phyloP scores from a whole-genome alignment of 2,888 invertebrate genomes.

The Scaptomyza tumidula region DNA sequence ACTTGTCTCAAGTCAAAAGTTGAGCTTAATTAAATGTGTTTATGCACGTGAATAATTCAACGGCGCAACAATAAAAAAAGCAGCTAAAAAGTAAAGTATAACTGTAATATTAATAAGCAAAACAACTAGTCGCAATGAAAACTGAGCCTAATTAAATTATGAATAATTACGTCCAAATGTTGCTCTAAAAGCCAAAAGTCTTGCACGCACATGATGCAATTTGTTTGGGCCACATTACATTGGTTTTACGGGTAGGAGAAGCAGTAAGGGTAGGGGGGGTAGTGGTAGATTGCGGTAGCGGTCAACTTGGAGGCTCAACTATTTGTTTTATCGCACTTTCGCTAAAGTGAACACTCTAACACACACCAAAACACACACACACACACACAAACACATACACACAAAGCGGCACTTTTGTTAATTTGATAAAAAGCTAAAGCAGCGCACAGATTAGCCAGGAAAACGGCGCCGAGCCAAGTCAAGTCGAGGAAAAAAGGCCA shows the following conservation, averaged over 20 bases:
- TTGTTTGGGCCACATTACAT: slow-evolving; percentile 70
- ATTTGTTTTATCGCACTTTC: slow-evolving; percentile 83
- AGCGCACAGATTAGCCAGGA: slow-evolving; percentile 71
- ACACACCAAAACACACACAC: slow-evolving; percentile 29
- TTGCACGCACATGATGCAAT: slow-evolving; percentile 82
- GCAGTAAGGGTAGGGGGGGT: neutral
- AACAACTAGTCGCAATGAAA: slow-evolving; percentile 63
- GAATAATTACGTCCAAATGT: slow-evolving; percentile 75
- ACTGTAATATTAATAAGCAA: slow-evolving; percentile 44
- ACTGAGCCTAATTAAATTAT: slow-evolving; percentile 83
- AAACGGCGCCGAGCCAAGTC: slow-evolving; percentile 25
- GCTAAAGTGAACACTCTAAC: slow-evolving; percentile 76
- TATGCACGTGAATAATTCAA: slow-evolving; percentile 80
- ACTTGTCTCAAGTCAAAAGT: neutral
- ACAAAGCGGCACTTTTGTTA: slow-evolving; percentile 78
- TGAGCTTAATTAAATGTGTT: slow-evolving; percentile 80
- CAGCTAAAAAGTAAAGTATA: slow-evolving; percentile 29
- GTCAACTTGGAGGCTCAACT: slow-evolving; percentile 46
- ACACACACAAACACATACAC: slow-evolving; percentile 27
- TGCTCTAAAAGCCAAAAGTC: slow-evolving; percentile 59
- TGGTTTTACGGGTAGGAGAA: neutral
- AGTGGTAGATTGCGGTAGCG: neutral
- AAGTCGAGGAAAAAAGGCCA: slow-evolving; percentile 16
- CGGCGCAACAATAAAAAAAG: slow-evolving; percentile 65
- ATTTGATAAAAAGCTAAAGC: slow-evolving; percentile 80